phyloP scores from a whole-genome alignment of 92 coral and sea anemone species.

The Porites lobata region DNA sequence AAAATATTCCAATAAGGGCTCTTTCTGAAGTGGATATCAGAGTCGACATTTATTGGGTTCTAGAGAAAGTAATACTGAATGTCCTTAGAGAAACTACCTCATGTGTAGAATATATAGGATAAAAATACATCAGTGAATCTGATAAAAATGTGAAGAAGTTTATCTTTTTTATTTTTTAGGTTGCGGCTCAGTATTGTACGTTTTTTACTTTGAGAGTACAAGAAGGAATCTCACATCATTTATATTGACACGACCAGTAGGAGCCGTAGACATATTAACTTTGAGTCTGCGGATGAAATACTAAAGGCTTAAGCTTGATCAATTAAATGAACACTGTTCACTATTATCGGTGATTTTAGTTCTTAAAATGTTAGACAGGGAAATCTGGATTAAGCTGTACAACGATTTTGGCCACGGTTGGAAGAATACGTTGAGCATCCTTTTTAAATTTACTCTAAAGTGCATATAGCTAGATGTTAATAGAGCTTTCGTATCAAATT shows the following conservation, averaged over 20 bases:
- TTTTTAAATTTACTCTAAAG: not conserved
- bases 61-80: no score
- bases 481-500: constrained; percentile 12
- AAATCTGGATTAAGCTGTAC: no score
- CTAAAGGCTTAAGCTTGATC: not conserved
- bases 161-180: no score
- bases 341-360: no score
- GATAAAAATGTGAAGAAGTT: not conserved
- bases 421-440: no score
- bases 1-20: not conserved
- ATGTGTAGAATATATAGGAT: not conserved
- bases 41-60: not conserved
- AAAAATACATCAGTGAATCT: not conserved
- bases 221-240: constrained; percentile 1
- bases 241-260: not conserved
- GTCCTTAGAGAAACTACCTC: not conserved
- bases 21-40: not conserved
- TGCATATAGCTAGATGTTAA: constrained; percentile 7
- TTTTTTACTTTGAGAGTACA: not conserved
- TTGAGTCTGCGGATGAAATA: not conserved
- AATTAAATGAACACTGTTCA: not conserved
- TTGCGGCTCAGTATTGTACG: not conserved
- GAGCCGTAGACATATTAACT: not conserved
- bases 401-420: no score
- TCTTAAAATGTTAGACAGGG: no score